Base-by-base conservation (phyloP, 1,140 invertebrate species). In the Calephelis nemesis region DNA sequence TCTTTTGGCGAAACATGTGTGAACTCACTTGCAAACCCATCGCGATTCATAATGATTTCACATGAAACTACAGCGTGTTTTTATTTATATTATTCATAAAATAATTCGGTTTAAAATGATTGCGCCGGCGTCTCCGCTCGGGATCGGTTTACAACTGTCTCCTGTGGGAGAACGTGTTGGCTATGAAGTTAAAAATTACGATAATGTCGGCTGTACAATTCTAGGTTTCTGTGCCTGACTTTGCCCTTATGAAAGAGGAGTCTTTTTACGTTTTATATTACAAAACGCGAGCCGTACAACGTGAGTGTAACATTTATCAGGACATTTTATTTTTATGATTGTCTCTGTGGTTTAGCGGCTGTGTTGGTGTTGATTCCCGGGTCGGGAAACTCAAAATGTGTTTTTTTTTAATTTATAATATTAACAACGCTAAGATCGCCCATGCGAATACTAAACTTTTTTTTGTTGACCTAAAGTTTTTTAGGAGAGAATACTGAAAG, bases 81-180 rank as follows among this genome's bases (percentile, higher is more conserved):
- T 50, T 52, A 39, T 69, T 50, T 30, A 69, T 48, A n/a, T 60
- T 60, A n/a, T 12, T 60, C 7, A 60, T 39, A 48, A 48, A 64
- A 47, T 63, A 47, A 48, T 64, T 48, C 11, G 30, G 45, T 49
- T 8, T 6, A 19, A 19, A 64, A 64, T 64, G 13, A 8, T 9
- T 64, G 47, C 62, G 62, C 45, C 5, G 63, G 72, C 72, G 72
- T 63, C 62, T 49, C 47, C 70, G 48, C 40, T 45, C 62, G 42
- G 42, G 49, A 70, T 68, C 62, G 65, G 70, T 66, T 76, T 47
- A 63, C 62, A 70, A 76, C 74, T 76, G 63, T 45, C 58, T 62
- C 50, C 39, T 10, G 64, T 58, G 62, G 62, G 62, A 64, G 45
- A 7, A 47, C 62, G 40, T 10, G 45, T 47, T 48, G 30, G 42